These are phyloP conservation scores for Limnephilus lunatus DNA, from an alignment of 2,888 invertebrate genomes.

Conservation along the genomic window DNA sequence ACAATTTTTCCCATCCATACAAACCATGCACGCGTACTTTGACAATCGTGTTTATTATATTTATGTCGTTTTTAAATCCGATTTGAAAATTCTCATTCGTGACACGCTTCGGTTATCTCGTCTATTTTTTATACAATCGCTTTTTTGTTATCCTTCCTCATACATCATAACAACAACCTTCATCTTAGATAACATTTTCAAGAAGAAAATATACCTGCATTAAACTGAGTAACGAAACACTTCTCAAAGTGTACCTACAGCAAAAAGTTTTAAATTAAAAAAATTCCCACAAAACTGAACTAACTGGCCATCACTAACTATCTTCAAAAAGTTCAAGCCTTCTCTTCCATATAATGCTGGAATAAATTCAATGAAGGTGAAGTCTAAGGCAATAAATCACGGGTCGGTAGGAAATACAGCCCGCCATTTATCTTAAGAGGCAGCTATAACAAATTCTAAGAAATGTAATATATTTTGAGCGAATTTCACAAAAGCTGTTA, in stretches of 20 bases:
- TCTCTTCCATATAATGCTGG: not conserved
- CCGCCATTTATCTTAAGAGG: not conserved
- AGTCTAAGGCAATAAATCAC: not conserved
- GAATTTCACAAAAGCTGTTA: constrained; percentile 2
- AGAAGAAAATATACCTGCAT: not conserved
- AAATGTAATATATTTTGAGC: not conserved
- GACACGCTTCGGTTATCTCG: not conserved
- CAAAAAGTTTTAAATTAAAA: not conserved
- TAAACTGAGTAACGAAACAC: not conserved
- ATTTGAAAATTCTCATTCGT: no score
- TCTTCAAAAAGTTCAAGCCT: not conserved
- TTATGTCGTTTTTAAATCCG: no score
- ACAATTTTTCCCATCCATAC: no score
- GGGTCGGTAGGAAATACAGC: not conserved
- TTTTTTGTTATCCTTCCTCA: not conserved
- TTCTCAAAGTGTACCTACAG: not conserved
- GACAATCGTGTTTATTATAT: no score
- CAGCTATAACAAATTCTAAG: not conserved
- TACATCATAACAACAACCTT: not conserved
- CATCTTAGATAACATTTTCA: not conserved
- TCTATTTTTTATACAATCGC: not conserved
- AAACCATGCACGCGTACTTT: no score
- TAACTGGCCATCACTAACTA: not conserved
- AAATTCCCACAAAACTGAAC: not conserved
- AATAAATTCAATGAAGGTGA: constrained; percentile 15